A percentile compares a stretch with the other conserved stretches of the same genome.
These are phyloP conservation scores for Rallus limicola DNA, from an alignment of 2,113 vertebrate species.

Conservation along the genomic window DNA sequence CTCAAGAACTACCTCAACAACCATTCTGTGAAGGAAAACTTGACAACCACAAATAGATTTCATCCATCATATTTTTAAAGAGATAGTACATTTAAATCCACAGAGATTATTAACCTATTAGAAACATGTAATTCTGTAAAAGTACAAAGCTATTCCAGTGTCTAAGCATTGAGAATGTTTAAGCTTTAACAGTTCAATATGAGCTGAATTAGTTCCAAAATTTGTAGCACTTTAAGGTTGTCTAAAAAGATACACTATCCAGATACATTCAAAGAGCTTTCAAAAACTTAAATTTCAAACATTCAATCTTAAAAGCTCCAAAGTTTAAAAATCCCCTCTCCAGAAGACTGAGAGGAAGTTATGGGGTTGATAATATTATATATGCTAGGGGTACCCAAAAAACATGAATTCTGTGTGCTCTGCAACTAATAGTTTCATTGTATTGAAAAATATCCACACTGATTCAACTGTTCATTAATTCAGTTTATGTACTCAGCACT, in stretches of 20 bases:
- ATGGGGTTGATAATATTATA: not conserved
- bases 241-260: not conserved
- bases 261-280: not conserved
- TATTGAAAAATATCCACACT: not conserved
- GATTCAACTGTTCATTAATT: not conserved
- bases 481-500: not conserved
- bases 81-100: not conserved
- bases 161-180: not conserved
- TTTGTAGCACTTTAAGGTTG: not conserved
- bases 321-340: not conserved
- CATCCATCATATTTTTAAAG: not conserved
- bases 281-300: not conserved
- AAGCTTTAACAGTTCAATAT: conserved; percentile 10
- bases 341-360: not conserved
- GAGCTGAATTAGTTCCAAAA: conserved; percentile 11
- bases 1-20: not conserved
- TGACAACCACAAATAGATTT: not conserved
- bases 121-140: not conserved
- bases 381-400: not conserved
- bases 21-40: not conserved
- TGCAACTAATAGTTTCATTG: not conserved
- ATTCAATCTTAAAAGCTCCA: not conserved
- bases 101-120: not conserved
- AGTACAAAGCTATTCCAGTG: not conserved
- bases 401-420: not conserved